phyloP scores from a whole-genome alignment of 2,888 invertebrate genomes.

The Drosophila fungiperda region DNA sequence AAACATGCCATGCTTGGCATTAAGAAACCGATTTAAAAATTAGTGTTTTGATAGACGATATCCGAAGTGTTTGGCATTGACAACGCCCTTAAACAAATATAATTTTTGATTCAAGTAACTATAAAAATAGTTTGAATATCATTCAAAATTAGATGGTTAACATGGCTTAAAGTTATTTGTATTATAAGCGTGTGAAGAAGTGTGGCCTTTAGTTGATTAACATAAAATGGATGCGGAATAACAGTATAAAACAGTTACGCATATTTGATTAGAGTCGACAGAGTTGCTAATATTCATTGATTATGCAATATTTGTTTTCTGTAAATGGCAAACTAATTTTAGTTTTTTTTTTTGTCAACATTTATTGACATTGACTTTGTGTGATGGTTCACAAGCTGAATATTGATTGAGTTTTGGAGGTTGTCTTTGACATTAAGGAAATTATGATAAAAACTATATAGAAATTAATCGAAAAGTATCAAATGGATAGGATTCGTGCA shows the following conservation, averaged over 20 bases:
- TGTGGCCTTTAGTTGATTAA: constrained; percentile 19
- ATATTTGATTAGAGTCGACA: constrained; percentile 39
- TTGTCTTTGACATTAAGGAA: constrained; percentile 49
- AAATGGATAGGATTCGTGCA: constrained; percentile 17
- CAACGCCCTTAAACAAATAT: neutral
- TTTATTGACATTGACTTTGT: constrained; percentile 65
- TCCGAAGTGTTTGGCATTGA: neutral
- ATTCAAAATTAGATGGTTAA: neutral
- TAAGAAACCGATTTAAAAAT: too few species aligned
- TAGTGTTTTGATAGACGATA: neutral
- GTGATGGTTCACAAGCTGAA: constrained; percentile 37
- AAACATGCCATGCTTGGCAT: too few species aligned
- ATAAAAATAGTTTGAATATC: neutral
- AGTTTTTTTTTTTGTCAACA: constrained; percentile 8
- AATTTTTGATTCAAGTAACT: neutral
- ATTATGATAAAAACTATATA: constrained; percentile 7
- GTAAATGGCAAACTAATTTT: constrained; percentile 25
- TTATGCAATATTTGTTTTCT: constrained; percentile 55
- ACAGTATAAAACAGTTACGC: constrained; percentile 64
- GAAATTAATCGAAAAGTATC: neutral
- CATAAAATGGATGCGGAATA: constrained; percentile 19
- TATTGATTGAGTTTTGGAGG: constrained; percentile 23
- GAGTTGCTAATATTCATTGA: constrained; percentile 20
- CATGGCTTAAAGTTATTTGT: neutral
- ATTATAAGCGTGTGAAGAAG: neutral